phyloP scores from a whole-genome alignment of 2,888 invertebrate species.

The Linyphia triangularis region DNA sequence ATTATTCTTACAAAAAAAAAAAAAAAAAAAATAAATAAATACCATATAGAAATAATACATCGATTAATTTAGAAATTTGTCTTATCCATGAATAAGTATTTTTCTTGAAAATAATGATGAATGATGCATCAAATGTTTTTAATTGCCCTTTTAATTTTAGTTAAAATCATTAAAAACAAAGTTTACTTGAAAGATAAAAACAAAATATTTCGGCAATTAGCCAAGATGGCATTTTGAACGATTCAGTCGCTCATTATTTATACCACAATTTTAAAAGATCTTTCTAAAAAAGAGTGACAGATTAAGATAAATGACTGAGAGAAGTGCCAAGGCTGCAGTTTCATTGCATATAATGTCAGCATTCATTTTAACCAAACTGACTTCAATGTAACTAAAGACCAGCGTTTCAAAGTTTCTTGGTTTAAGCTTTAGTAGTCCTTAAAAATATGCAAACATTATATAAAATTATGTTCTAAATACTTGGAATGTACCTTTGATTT shows the following conservation, averaged over 20 bases:
- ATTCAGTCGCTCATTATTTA: background rate
- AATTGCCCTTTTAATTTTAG: background rate
- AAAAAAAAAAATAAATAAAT: too few relatives aligned
- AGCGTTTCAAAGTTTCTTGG: too few relatives aligned
- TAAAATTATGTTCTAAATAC: too few relatives aligned
- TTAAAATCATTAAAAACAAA: background rate
- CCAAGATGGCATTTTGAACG: background rate
- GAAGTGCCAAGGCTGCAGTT: background rate
- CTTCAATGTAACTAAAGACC: too few relatives aligned
- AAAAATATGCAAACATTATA: too few relatives aligned
- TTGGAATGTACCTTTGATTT: too few relatives aligned
- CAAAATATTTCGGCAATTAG: background rate
- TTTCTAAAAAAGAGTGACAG: background rate
- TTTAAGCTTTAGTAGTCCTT: too few relatives aligned
- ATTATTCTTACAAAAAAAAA: too few relatives aligned
- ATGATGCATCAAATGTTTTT: conserved; percentile 10
- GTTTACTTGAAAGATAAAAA: background rate
- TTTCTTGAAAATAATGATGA: background rate
- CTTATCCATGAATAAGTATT: background rate
- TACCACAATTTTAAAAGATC: background rate
- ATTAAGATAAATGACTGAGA: background rate
- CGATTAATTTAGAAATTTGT: background rate
- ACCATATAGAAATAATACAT: too few relatives aligned
- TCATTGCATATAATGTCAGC: too few relatives aligned
- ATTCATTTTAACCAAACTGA: too few relatives aligned